Percentiles rank a stretch among this genome's conserved stretches.
Evolutionary conservation across 2,888 invertebrate genomes (phyloP).

Genomic region (Melanostoma scalare): DNA sequence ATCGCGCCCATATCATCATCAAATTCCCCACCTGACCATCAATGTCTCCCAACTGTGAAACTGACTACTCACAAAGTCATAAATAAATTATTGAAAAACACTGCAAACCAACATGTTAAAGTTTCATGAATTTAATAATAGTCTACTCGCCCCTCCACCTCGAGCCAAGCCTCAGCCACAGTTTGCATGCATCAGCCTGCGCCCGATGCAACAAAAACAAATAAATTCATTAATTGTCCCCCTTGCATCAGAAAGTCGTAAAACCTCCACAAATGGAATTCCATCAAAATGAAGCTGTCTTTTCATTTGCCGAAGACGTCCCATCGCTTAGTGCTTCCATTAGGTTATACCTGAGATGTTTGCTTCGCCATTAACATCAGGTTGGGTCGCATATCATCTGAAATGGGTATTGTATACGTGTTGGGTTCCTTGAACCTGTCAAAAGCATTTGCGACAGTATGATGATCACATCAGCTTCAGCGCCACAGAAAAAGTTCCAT

Average conservation of each 20-base stretch:
- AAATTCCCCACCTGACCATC: constrained; percentile 52
- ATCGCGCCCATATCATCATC: constrained; percentile 36
- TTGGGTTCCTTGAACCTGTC: constrained; percentile 70
- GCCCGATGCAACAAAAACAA: constrained; percentile 11
- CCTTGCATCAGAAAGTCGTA: constrained; percentile 40
- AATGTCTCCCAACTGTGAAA: constrained; percentile 22
- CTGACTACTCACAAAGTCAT: constrained; percentile 56
- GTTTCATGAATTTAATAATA: constrained; percentile 68
- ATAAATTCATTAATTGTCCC: constrained; percentile 55
- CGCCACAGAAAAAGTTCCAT: constrained; percentile 47
- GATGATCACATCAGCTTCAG: constrained; percentile 57
- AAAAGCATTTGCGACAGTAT: constrained; percentile 38
- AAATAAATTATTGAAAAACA: constrained; percentile 68
- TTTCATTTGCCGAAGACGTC: constrained; percentile 33
- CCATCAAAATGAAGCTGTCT: constrained; percentile 70
- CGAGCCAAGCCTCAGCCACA: too few species aligned
- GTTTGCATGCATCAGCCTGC: constrained; percentile 10
- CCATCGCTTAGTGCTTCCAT: constrained; percentile 1
- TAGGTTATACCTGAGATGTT: constrained; percentile 8
- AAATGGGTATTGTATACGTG: constrained; percentile 41
- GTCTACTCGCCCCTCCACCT: too few species aligned
- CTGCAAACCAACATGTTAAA: constrained; percentile 45
- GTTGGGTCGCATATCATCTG: constrained; percentile 55
- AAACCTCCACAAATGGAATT: constrained; percentile 67
- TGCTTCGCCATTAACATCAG: constrained; percentile 9